Evolutionary conservation across 2,113 vertebrate genomes (phyloP).

Genomic region (Tonatia bakeri): DNA sequence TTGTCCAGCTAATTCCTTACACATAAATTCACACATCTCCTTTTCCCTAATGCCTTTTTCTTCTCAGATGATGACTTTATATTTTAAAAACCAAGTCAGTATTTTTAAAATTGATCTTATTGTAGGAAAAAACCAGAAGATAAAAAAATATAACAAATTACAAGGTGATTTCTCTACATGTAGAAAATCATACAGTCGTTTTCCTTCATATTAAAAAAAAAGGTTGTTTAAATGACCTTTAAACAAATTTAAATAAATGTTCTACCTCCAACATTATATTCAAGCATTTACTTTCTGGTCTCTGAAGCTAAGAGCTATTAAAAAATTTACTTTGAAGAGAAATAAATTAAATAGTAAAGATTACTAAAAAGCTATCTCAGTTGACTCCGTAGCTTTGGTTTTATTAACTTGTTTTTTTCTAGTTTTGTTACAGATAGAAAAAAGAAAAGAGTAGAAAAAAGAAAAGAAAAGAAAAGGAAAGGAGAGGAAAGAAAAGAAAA

Average conservation of each 20-base stretch:
- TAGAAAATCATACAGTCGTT: neutral
- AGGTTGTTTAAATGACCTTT: neutral
- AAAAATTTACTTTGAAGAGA: neutral
- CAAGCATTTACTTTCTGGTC: neutral
- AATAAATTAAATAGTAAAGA: neutral
- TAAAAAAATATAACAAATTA: neutral
- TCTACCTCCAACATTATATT: neutral
- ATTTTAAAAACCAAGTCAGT: neutral
- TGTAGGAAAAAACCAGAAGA: neutral
- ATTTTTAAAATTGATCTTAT: neutral
- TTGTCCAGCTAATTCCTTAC: slow-evolving; percentile 1
- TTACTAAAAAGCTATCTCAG: neutral
- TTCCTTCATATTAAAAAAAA: neutral
- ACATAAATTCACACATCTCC: neutral
- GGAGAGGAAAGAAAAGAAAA: neutral
- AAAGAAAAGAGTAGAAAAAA: neutral
- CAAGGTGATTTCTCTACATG: neutral
- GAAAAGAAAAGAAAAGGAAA: no score
- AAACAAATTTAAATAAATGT: neutral
- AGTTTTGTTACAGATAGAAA: neutral
- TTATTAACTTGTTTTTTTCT: neutral
- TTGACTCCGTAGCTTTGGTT: neutral
- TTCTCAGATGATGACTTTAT: neutral
- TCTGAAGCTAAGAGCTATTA: neutral
- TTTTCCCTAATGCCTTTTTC: neutral